Evolutionary conservation across 2,113 vertebrate genomes (phyloP).

Genomic region (Megaceryle maxima): DNA sequence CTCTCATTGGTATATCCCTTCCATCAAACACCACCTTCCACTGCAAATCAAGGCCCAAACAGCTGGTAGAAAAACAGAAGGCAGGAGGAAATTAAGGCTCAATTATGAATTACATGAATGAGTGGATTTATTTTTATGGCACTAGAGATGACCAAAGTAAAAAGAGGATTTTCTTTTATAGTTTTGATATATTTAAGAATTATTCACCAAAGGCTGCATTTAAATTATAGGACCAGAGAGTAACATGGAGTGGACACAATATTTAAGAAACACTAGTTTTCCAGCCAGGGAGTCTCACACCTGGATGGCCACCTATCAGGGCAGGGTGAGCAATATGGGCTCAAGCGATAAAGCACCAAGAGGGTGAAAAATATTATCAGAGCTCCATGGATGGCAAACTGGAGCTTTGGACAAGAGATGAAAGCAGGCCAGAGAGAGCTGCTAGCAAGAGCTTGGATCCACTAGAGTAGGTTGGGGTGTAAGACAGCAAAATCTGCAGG

Average conservation of each 20-base stretch:
- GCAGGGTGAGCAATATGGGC: not conserved
- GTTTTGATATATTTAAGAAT: not conserved
- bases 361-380: not conserved
- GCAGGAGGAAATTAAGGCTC: not conserved
- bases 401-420: not conserved
- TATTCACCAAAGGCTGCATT: not conserved
- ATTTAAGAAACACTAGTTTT: not conserved
- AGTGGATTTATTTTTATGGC: not conserved
- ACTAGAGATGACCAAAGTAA: not conserved
- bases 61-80: conserved; percentile 9
- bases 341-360: not conserved
- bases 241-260: not conserved
- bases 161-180: not conserved
- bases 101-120: not conserved
- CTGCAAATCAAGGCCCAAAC: not conserved
- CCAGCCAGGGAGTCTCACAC: not conserved
- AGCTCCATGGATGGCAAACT: not conserved
- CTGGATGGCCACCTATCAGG: not conserved
- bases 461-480: not conserved
- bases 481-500: not conserved
- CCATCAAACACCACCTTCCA: not conserved
- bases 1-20: not conserved
- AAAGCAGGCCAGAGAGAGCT: not conserved
- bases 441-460: not conserved
- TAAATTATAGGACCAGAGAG: not conserved